phyloP scores from a whole-genome alignment of 2,888 invertebrate genomes.

The Drosophila differens region DNA sequence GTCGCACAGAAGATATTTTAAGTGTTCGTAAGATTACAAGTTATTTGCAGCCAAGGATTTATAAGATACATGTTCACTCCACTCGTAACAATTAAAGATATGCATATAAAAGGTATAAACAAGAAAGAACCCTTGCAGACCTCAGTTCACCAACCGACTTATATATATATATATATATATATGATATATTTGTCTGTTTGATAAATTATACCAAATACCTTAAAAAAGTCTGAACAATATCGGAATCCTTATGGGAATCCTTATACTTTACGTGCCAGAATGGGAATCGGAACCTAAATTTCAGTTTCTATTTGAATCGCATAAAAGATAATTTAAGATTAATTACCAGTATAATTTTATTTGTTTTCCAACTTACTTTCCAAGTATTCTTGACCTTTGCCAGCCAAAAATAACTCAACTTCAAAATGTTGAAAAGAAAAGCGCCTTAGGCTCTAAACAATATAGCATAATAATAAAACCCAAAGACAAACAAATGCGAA shows the following conservation, averaged over 20 bases:
- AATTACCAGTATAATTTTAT: background rate
- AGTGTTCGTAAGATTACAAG: background rate
- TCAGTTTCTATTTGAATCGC: background rate
- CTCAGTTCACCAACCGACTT: no score
- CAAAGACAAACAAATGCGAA: slow-evolving; percentile 32
- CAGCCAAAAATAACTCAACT: background rate
- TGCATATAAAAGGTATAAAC: background rate
- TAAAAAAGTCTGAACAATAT: no score
- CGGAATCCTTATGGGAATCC: background rate
- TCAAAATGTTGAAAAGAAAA: slow-evolving; percentile 3
- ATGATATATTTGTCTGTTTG: no score
- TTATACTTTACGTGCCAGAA: background rate
- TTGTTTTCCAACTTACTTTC: background rate
- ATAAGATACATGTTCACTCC: background rate
- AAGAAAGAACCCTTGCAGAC: no score
- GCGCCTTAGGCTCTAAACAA: background rate
- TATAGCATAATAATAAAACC: slow-evolving; percentile 29
- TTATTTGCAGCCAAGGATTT: background rate
- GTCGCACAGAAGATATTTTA: background rate
- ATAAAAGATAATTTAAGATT: background rate
- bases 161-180: no score
- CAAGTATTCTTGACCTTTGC: background rate
- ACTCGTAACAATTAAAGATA: background rate
- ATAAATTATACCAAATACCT: no score
- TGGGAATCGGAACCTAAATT: background rate